Conservation (phyloP, 2,113 vertebrate species). For the Sebastes fasciatus region DNA sequence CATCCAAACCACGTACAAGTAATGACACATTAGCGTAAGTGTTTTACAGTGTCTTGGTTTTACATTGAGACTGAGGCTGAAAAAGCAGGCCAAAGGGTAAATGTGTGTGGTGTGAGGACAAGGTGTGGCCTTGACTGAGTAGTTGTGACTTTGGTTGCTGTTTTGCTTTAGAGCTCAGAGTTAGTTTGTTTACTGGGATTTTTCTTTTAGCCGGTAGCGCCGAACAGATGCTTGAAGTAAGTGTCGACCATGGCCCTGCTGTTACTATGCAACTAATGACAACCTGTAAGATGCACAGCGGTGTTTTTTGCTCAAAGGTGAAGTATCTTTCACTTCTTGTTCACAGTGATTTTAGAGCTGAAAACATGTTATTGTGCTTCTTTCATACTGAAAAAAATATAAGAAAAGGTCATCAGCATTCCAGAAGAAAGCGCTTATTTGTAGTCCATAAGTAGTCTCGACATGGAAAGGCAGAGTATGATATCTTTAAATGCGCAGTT, state of each 20-base stretch:
- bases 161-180: background rate
- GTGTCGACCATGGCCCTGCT: slow-evolving; percentile 3
- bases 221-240: slow-evolving; percentile 42
- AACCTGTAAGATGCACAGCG: slow-evolving; percentile 38
- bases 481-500: background rate
- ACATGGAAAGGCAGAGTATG: background rate
- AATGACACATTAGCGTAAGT: background rate
- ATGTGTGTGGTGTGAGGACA: slow-evolving; percentile 9
- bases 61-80: background rate
- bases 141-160: slow-evolving; percentile 31
- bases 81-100: slow-evolving; percentile 1
- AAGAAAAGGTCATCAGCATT: background rate
- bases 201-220: slow-evolving; percentile 27
- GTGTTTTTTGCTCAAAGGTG: slow-evolving; percentile 27
- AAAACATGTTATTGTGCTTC: slow-evolving; percentile 4
- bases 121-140: slow-evolving; percentile 7
- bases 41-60: slow-evolving; percentile 27
- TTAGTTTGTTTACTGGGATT: slow-evolving; percentile 29
- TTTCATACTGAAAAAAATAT: background rate
- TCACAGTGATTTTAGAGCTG: slow-evolving; percentile 19
- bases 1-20: background rate
- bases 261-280: slow-evolving; percentile 43
- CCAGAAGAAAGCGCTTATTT: background rate
- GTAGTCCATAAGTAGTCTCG: background rate
- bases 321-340: slow-evolving; percentile 28